Conservation (phyloP, 2,888 invertebrate genomes). For the Synanthedon formicaeformis region DNA sequence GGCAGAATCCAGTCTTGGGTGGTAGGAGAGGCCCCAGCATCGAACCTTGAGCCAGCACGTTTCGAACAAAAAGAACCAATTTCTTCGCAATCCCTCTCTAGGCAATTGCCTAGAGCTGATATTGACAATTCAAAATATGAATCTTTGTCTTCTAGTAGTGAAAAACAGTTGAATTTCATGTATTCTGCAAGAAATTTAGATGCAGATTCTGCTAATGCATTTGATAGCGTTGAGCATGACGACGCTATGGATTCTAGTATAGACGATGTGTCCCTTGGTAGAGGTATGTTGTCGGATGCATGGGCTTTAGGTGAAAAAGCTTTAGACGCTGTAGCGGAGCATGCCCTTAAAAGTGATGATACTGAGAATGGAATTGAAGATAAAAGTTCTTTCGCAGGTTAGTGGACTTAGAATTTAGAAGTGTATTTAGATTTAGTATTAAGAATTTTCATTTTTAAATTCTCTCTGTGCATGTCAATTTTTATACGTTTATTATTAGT, state of each 20-base stretch:
- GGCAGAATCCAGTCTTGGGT: constrained; percentile 47
- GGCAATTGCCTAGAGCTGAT: too few species aligned
- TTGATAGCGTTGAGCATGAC: not conserved
- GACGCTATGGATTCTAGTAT: not conserved
- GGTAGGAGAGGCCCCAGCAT: constrained; percentile 23
- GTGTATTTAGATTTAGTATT: not conserved
- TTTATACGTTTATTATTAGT: not conserved
- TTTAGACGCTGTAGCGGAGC: constrained; percentile 43
- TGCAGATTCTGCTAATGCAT: not conserved
- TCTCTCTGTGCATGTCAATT: not conserved
- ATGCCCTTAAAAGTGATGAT: constrained; percentile 42
- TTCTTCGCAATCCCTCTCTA: not conserved
- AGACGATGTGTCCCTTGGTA: constrained; percentile 8
- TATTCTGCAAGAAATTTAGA: not conserved
- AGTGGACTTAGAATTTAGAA: constrained; percentile 18
- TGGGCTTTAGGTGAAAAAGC: constrained; percentile 46
- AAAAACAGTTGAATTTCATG: not conserved
- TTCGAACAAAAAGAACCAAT: not conserved
- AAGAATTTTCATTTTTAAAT: not conserved
- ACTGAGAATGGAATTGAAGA: constrained; percentile 44
- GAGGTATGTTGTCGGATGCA: constrained; percentile 34
- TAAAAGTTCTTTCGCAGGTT: constrained; percentile 48
- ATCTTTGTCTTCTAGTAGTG: not conserved
- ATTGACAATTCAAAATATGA: not conserved
- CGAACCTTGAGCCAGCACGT: not conserved